These are phyloP conservation scores for Diadema setosum DNA, from an alignment of 35 echinoderm and acorn worm species.

Conservation along the genomic window DNA sequence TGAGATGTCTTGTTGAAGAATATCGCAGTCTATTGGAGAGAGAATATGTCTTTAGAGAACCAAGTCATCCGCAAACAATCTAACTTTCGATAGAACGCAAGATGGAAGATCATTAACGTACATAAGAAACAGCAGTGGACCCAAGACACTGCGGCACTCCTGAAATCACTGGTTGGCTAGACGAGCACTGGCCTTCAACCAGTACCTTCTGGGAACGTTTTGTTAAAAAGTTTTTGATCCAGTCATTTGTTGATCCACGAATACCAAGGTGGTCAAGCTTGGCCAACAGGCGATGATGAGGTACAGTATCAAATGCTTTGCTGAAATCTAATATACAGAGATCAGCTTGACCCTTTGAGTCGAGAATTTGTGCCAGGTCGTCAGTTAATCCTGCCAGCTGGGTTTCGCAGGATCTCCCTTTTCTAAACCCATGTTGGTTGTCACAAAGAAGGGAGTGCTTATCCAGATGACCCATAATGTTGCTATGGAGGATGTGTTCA, in stretches of 20 bases:
- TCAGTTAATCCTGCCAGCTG: slow-evolving; percentile 39
- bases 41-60: neutral
- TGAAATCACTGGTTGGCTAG: neutral
- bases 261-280: slow-evolving; percentile 27
- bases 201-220: neutral
- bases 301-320: slow-evolving; percentile 58
- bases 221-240: neutral
- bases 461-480: slow-evolving; percentile 37
- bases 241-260: neutral
- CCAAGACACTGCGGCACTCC: slow-evolving; percentile 30
- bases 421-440: slow-evolving; percentile 44
- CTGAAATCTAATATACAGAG: slow-evolving; percentile 38
- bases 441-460: neutral
- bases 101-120: slow-evolving; percentile 36
- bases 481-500: slow-evolving; percentile 23
- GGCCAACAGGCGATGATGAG: slow-evolving; percentile 14
- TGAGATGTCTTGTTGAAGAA: neutral
- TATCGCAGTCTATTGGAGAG: neutral
- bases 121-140: slow-evolving; percentile 4
- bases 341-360: slow-evolving; percentile 26
- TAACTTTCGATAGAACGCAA: neutral
- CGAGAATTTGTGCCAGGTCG: slow-evolving; percentile 39
- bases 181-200: slow-evolving; percentile 23
- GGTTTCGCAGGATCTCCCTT: slow-evolving; percentile 54
- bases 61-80: slow-evolving; percentile 24